phyloP scores from a whole-genome alignment of 2,888 invertebrate species.

The Seira musarum region DNA sequence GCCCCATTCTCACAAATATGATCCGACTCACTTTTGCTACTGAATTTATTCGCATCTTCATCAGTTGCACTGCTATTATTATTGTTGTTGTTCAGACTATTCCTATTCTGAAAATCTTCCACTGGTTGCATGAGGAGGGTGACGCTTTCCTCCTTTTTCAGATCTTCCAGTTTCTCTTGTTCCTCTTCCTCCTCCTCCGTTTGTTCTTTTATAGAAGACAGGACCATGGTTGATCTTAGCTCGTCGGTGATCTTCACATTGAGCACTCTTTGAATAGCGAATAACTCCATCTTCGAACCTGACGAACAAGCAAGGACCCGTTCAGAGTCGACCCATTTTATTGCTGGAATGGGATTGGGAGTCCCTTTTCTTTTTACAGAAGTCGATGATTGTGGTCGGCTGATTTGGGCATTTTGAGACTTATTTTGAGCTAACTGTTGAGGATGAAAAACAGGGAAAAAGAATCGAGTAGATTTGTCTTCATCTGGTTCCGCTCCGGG shows the following conservation, averaged over 20 bases:
- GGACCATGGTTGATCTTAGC: background rate
- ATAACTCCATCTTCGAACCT: conserved; percentile 37
- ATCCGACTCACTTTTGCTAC: background rate
- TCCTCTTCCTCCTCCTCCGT: conserved; percentile 12
- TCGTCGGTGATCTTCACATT: background rate
- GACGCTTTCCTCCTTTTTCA: conserved; percentile 1
- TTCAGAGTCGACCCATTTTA: conserved; percentile 43
- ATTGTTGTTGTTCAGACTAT: background rate
- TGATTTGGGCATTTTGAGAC: too few species aligned
- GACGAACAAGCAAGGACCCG: conserved; percentile 41
- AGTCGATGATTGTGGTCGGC: too few species aligned
- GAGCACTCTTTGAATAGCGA: conserved; percentile 38
- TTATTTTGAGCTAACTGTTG: conserved; percentile 24
- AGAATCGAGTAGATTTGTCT: conserved; percentile 30
- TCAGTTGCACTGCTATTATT: background rate
- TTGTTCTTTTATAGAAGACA: background rate
- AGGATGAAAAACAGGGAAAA: conserved; percentile 41
- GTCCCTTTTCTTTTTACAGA: too few species aligned
- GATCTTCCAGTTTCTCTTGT: background rate
- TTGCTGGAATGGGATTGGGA: background rate
- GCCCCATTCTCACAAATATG: background rate
- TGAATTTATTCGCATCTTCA: background rate
- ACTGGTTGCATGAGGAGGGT: conserved; percentile 14
- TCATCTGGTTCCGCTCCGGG: conserved; percentile 23
- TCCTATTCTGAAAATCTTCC: background rate